Evolutionary conservation across 2,797 vertebrate species (phyloP).

Genomic region (Lagorchestes hirsutus): DNA sequence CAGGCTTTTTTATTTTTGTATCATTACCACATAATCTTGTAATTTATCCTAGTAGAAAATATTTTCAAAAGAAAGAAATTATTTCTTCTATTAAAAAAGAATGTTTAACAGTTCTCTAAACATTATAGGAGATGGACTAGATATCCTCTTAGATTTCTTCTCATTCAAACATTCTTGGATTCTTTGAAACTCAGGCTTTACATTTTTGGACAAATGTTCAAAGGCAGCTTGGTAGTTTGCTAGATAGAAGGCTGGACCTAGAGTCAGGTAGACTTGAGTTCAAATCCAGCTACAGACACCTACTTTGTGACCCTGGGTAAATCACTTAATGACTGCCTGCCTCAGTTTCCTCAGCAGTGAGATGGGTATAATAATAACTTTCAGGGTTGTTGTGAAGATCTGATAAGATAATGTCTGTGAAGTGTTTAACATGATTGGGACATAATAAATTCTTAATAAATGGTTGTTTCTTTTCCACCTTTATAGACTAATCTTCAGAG

Average conservation of each 20-base stretch:
- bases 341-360: neutral
- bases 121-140: neutral
- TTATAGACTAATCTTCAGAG: neutral
- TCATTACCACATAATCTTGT: slow-evolving; percentile 32
- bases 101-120: neutral
- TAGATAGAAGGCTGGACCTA: neutral
- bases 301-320: neutral
- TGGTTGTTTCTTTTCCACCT: neutral
- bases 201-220: slow-evolving; percentile 1
- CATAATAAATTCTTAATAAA: neutral
- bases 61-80: slow-evolving; percentile 34
- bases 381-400: neutral
- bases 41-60: slow-evolving; percentile 41
- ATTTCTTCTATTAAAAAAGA: slow-evolving; percentile 14
- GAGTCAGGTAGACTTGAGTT: neutral
- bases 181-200: slow-evolving; percentile 34
- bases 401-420: neutral
- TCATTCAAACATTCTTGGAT: slow-evolving; percentile 23
- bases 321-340: neutral
- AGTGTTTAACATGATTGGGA: neutral
- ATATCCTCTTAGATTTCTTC: neutral
- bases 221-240: neutral
- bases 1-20: slow-evolving; percentile 30
- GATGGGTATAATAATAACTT: neutral
- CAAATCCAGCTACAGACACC: neutral